Percentiles rank a stretch among this genome's conserved stretches.
These are phyloP conservation scores for Paralichthys olivaceus DNA, from an alignment of 2,113 vertebrate species.

Conservation along the genomic window DNA sequence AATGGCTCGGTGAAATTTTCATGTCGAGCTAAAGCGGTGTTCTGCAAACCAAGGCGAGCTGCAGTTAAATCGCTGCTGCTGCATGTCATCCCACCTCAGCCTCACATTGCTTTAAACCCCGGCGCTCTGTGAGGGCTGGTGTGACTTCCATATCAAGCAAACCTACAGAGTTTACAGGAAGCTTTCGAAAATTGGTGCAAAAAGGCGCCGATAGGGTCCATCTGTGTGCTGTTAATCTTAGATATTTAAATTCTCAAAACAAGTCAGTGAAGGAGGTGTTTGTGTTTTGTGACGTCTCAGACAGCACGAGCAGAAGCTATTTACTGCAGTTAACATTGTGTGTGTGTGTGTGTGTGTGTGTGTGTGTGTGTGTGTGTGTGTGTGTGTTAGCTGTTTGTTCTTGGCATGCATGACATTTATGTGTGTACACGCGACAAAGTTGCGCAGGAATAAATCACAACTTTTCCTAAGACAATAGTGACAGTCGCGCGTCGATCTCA, in stretches of 20 bases:
- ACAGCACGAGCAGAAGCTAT: slow-evolving; percentile 14
- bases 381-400: too few species aligned
- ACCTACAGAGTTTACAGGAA: slow-evolving; percentile 1
- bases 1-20: slow-evolving; percentile 15
- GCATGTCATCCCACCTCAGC: background rate
- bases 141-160: slow-evolving; percentile 8
- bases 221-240: background rate
- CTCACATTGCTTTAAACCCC: background rate
- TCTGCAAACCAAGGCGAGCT: background rate
- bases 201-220: background rate
- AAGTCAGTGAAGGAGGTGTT: background rate
- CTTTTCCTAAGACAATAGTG: slow-evolving; percentile 64
- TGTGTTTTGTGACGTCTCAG: slow-evolving; percentile 3
- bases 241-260: too few species aligned
- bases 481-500: slow-evolving; percentile 54
- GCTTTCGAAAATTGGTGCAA: slow-evolving; percentile 16
- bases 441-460: slow-evolving; percentile 67
- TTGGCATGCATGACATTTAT: slow-evolving; percentile 27
- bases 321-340: background rate
- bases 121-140: background rate
- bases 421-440: slow-evolving; percentile 11
- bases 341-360: too few species aligned
- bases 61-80: slow-evolving; percentile 6
- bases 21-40: slow-evolving; percentile 2
- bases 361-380: background rate